These are phyloP conservation scores for Alouatta caraya DNA, from an alignment of 2,797 vertebrate genomes.

Conservation along the genomic window DNA sequence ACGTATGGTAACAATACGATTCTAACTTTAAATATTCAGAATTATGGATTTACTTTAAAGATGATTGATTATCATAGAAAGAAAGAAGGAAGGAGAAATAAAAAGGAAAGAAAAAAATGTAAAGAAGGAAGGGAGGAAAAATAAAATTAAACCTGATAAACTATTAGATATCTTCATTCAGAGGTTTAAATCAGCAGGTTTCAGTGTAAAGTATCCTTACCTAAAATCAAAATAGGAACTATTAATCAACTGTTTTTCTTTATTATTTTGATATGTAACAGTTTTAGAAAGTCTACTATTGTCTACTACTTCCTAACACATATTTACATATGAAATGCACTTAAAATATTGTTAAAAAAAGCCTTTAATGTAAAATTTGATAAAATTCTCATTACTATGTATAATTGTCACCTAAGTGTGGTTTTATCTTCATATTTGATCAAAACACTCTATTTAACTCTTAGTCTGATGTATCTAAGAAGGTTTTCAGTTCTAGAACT, in stretches of 20 bases:
- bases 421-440: conserved; percentile 5
- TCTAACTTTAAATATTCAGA: conserved; percentile 5
- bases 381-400: neutral
- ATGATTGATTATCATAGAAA: neutral
- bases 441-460: neutral
- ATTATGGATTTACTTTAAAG: neutral
- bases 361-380: neutral
- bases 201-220: neutral
- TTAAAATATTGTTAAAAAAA: neutral
- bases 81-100: neutral
- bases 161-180: neutral
- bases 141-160: neutral
- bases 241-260: neutral
- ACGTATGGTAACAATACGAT: neutral
- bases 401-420: neutral
- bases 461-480: neutral
- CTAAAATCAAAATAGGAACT: neutral
- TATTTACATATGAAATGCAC: neutral
- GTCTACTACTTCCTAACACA: neutral
- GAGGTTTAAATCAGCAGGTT: neutral
- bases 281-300: neutral
- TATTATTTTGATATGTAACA: neutral
- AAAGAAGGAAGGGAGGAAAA: neutral
- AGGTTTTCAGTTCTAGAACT: neutral
- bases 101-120: neutral